Evolutionary conservation across 2,888 invertebrate genomes (phyloP), one percentile per base, ranked within the genome.

Genomic region (Chironomus riparius): DNA sequence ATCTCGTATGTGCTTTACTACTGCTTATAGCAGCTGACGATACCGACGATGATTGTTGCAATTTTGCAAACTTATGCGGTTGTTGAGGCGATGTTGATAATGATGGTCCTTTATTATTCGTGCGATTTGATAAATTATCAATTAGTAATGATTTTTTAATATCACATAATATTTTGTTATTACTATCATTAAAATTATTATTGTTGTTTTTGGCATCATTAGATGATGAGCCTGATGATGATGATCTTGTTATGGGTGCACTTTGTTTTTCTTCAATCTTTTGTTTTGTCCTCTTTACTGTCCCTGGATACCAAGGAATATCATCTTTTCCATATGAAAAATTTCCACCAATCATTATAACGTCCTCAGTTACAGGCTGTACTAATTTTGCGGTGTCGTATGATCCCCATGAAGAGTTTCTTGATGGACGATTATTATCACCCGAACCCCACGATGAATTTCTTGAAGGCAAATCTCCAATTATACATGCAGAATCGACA

Each of bases 391-490:
- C 82, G 83, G 88, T 88, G 79, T 91, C 91, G 80, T 90, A 91
- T 6, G 90, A 90, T 13, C 90, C 90, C 88, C 90, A 90, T 68
- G 90, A 90, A 82, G 90, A 89, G 79, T 90, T 91, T 73, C 91
- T 84, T 48, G 90, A 88, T 0, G 90, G 89, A 76, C 88, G 79
- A 38, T 38, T 38, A 38, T 88, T 87, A 81, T 92, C 91, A 72
- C 88, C 89, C n/a, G 91, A 91, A 77, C 92, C 92, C 92, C 93
- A 93, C 61, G 93, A 92, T 78, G 92, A 90, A 81, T 92, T 92
- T 10, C 93, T 87, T 77, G 92, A 91, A 47, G 90, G 88, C 56
- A 85, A 82, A 79, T 91, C 91, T 13, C 87, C 87, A 77, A 90
- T 85, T 69, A 88, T 90, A 48, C 91, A 90, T 28, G 91, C 92